Base-by-base conservation (phyloP, 2,113 vertebrate species). In the Cavia aperea region DNA sequence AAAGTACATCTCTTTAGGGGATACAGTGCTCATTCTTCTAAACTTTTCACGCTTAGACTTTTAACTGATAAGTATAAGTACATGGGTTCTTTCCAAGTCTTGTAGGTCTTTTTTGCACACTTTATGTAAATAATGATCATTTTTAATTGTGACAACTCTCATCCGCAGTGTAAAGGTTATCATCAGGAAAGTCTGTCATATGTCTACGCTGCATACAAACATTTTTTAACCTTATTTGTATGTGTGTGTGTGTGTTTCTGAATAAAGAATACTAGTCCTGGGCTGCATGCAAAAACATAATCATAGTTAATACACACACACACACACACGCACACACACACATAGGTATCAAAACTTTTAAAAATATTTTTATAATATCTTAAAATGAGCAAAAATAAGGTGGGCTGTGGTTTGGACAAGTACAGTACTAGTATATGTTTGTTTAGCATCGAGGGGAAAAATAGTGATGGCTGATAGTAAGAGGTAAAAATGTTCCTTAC, bases 401-500 rank as follows among this genome's bases (percentile, higher is more conserved):
- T 33, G 31, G 29, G 2, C 46, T 16, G 2, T 33, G 29, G 29
- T 51, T 78, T 78, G 75, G 46, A 31, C 24, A 75, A 31, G 14
- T 78, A 54, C 51, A 33, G 29, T 78, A 33, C 54, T 95, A 88
- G 19, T 95, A 4, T 56, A 16, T 24, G 0, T 56, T 96, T 96
- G 26, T 96, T 96, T 89, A 95, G 94, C 56, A 23, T 68, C 3
- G 70, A 63, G 5, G 83, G 21, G 21, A 23, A 60, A 60, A 75
- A 88, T 2, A 72, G 77, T 54, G 36, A 70, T 43, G 2, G 31
- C 88, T 58, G 75, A 94, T 93, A 77, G 83, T 19, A 81, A 93
- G 78, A 95, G 86, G 46, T 92, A 92, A 95, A 96, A 95, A 54
- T 12, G 10, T 54, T 54, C 56, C 86, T 94, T 86, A 68, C 36